A percentile compares a stretch with the other conserved stretches of the same genome.
Conservation (phyloP, 2,888 invertebrate species). For the Labia minor region DNA sequence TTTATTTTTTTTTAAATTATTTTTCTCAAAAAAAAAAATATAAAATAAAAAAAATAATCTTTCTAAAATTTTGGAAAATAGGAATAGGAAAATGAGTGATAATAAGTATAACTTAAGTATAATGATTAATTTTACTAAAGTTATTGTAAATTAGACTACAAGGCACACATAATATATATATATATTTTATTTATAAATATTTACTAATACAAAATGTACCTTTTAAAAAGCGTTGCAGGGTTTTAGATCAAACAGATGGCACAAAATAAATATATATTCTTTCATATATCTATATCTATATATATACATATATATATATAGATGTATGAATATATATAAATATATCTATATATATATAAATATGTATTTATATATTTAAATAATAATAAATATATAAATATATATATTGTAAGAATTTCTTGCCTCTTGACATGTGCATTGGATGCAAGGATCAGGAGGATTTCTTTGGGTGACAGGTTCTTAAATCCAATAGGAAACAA, state of each 20-base stretch:
- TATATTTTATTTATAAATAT: background rate
- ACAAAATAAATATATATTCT: too few relatives aligned
- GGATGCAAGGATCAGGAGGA: background rate
- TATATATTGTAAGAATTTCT: too few relatives aligned
- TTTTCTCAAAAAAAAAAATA: too few relatives aligned
- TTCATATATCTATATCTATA: too few relatives aligned
- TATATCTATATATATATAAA: background rate
- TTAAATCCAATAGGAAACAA: background rate
- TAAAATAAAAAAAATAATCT: too few relatives aligned
- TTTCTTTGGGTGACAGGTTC: background rate
- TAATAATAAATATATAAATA: too few relatives aligned
- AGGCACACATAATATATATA: background rate
- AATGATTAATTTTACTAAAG: background rate
- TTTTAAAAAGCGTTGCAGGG: background rate
- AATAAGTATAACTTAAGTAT: background rate
- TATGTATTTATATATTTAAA: background rate
- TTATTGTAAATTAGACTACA: background rate
- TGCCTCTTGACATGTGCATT: background rate
- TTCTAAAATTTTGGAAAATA: background rate
- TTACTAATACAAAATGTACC: background rate
- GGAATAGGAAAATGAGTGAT: background rate
- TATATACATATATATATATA: too few relatives aligned
- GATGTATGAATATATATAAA: background rate
- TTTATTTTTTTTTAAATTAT: too few relatives aligned
- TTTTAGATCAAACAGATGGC: background rate